These are phyloP conservation scores for Perca schrenkii DNA, from an alignment of 2,113 vertebrate species.

Conservation along the genomic window DNA sequence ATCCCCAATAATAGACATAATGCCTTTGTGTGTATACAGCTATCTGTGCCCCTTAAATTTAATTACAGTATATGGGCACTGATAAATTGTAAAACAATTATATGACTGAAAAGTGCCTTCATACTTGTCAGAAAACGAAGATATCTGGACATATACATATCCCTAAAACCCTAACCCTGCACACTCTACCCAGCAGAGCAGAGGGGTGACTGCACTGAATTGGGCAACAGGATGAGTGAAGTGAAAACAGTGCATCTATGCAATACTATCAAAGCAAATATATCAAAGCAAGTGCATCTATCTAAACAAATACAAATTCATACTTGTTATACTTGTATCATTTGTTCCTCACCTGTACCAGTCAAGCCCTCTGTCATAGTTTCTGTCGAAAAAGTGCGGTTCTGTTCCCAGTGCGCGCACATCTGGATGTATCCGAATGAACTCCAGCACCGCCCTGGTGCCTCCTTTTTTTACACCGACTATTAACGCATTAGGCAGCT, in stretches of 20 bases:
- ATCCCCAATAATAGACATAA: background rate
- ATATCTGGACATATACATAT: background rate
- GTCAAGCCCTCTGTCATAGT: constrained; percentile 93
- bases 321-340: background rate
- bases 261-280: background rate
- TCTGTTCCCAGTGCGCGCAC: constrained; percentile 95
- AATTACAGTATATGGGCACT: background rate
- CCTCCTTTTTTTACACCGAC: constrained; percentile 97
- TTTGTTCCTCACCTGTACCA: constrained; percentile 93
- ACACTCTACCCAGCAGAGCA: background rate
- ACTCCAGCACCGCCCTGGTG: constrained; percentile 95
- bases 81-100: background rate
- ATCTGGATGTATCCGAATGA: constrained; percentile 96
- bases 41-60: background rate
- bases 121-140: background rate
- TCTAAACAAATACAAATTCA: background rate
- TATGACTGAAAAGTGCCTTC: background rate
- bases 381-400: constrained; percentile 97
- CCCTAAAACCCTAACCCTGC: too few relatives aligned
- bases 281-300: background rate
- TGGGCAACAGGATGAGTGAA: background rate
- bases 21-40: background rate
- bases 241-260: background rate
- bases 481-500: constrained; percentile 92
- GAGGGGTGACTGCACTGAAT: background rate